These are phyloP conservation scores for Champsocephalus esox DNA, from an alignment of 2,797 vertebrate genomes.

Conservation along the genomic window DNA sequence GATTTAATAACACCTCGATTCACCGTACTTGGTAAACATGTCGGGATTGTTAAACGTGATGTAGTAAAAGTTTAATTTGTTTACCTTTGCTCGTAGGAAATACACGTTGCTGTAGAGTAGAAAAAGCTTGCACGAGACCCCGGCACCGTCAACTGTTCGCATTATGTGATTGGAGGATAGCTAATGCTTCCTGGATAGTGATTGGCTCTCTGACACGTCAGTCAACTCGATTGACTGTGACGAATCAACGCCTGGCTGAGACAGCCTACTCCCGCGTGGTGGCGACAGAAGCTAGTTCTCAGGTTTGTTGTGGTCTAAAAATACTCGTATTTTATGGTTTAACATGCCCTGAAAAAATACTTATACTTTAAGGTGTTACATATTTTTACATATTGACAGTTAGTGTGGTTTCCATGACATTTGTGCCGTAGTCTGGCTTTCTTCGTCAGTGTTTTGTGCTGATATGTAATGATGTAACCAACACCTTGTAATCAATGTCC, in stretches of 20 bases:
- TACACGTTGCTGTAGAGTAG: conserved; percentile 49
- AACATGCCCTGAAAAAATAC: background rate
- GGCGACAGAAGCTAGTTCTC: conserved; percentile 58
- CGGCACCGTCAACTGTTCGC: conserved; percentile 4
- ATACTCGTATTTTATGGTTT: background rate
- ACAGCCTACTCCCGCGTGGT: conserved; percentile 48
- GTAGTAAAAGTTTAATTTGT: conserved; percentile 31
- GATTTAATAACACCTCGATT: rapidly evolving
- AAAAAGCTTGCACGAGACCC: background rate
- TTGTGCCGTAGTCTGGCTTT: background rate
- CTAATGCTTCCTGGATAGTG: rapidly evolving
- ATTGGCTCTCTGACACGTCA: conserved; percentile 64
- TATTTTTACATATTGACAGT: background rate
- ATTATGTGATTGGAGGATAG: conserved; percentile 61
- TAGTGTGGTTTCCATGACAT: background rate
- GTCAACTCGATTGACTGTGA: conserved; percentile 22
- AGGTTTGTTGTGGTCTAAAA: conserved; percentile 1
- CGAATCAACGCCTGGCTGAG: background rate
- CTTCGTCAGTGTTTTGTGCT: background rate
- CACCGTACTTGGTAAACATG: rapidly evolving
- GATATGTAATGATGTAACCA: background rate
- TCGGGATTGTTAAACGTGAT: rapidly evolving
- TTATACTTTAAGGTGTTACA: background rate
- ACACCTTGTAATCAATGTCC: background rate
- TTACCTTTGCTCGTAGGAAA: conserved; percentile 63